phyloP scores from a whole-genome alignment of 1,140 invertebrate species.

The Globodera rostochiensis region DNA sequence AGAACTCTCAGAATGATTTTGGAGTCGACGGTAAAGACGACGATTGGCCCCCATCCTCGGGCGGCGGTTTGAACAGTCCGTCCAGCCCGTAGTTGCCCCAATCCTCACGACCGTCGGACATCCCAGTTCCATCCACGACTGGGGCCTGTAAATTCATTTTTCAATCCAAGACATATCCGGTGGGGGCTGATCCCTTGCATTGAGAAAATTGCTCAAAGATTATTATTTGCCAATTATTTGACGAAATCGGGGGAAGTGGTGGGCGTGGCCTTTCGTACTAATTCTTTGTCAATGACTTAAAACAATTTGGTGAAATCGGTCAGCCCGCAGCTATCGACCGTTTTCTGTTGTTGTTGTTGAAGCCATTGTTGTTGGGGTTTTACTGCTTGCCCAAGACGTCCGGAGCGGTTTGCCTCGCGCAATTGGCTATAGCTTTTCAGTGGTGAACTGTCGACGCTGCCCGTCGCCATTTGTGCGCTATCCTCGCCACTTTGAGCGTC shows the following conservation, averaged over 20 bases:
- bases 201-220: too few relatives aligned
- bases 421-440: not conserved
- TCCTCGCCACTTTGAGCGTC: not conserved
- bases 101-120: not conserved
- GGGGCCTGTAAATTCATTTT: too few relatives aligned
- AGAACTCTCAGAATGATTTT: too few relatives aligned
- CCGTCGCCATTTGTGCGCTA: not conserved
- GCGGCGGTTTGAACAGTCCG: not conserved
- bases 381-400: not conserved
- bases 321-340: too few relatives aligned
- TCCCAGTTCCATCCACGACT: not conserved
- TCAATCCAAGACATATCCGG: too few relatives aligned
- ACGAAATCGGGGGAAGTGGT: too few relatives aligned
- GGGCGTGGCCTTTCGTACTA: too few relatives aligned
- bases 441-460: not conserved
- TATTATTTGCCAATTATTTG: too few relatives aligned
- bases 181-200: too few relatives aligned
- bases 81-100: not conserved
- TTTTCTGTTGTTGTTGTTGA: not conserved
- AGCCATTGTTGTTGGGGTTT: not conserved
- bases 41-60: not conserved
- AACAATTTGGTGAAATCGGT: too few relatives aligned
- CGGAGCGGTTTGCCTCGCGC: not conserved
- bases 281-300: too few relatives aligned
- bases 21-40: not conserved